Base-by-base conservation (phyloP, 2,888 invertebrate genomes). In the Latrodectus elegans region DNA sequence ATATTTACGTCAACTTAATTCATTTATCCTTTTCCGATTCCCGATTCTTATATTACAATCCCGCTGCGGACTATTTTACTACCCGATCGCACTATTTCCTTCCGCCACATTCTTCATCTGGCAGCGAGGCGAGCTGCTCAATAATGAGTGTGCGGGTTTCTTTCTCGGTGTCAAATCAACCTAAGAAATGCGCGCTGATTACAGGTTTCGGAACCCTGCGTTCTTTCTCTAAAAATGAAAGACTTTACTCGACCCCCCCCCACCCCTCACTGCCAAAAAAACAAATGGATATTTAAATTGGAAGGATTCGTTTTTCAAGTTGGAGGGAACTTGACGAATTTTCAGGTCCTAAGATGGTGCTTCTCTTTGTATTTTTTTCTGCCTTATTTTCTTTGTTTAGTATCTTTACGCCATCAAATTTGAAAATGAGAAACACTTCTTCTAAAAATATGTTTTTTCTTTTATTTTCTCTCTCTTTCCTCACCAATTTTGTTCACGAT, bases 211-310 rank as follows among this genome's bases (percentile, higher is more conserved):
- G 38, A 79, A 80, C 75, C 74, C 49, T 55, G 51, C 53, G 26
- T n/a, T n/a, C n/a, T 38, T 38, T 60, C 76, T 53, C 53, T 55
- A 77, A 80, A 87, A 87, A 87, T 87, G 76, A 82, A 87, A 76
- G 77, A 72, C 86, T 81, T 87, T 53, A 81, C 86, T 81, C 81
- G 72, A 72, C 86, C 53, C 86, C 81, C 76, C 72, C 81, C 52
- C 70, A 38, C 49, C 65, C 26, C 77, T 76, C 67, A 67, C 65
- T 60, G 65, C 22, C 68, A n/a, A 70, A 87, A 81, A 87, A 87
- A 87, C 81, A 87, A 87, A 87, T 82, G 86, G 86, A 87, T 87
- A 87, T 87, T 87, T 87, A 87, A 87, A 87, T 87, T 87, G 86
- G 86, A 81, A 26, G 72, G 86, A 76, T 81, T 87, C 86, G 86